phyloP scores from a whole-genome alignment of 2,888 invertebrate species.

The Altica lythri region DNA sequence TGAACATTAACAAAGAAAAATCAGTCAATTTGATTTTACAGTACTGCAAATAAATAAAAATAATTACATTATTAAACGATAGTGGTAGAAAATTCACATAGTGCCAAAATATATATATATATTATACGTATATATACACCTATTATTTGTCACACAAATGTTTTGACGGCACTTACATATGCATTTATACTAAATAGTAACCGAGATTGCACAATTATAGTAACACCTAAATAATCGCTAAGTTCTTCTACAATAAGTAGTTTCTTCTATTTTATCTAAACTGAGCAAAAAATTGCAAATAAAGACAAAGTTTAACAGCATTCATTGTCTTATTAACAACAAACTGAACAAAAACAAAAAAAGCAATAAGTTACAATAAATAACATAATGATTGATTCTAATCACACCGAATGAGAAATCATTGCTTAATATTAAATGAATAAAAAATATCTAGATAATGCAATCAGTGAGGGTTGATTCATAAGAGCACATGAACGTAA shows the following conservation, averaged over 20 bases:
- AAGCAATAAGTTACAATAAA: too few species aligned
- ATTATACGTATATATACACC: constrained; percentile 46
- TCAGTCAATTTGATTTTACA: constrained; percentile 31
- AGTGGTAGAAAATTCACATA: constrained; percentile 31
- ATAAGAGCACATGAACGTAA: too few species aligned
- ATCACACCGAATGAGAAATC: too few species aligned
- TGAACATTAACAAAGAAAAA: constrained; percentile 29
- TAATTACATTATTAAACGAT: constrained; percentile 24
- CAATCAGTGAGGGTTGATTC: too few species aligned
- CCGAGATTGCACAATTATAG: constrained; percentile 48
- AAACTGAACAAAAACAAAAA: too few species aligned
- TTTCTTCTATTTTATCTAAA: background rate
- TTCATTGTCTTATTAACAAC: too few species aligned
- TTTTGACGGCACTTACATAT: constrained; percentile 52
- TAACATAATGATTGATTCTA: too few species aligned
- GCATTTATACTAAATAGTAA: constrained; percentile 37
- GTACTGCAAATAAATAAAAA: constrained; percentile 32
- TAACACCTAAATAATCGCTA: constrained; percentile 37
- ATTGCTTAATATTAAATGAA: too few species aligned
- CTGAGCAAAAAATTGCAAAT: too few species aligned
- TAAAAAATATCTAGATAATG: too few species aligned
- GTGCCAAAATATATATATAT: constrained; percentile 44
- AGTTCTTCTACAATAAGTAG: constrained; percentile 3
- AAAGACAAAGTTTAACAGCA: too few species aligned
- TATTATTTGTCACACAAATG: constrained; percentile 53